These are phyloP conservation scores for Grammomys surdaster DNA, from an alignment of 2,113 vertebrate species.

Conservation along the genomic window DNA sequence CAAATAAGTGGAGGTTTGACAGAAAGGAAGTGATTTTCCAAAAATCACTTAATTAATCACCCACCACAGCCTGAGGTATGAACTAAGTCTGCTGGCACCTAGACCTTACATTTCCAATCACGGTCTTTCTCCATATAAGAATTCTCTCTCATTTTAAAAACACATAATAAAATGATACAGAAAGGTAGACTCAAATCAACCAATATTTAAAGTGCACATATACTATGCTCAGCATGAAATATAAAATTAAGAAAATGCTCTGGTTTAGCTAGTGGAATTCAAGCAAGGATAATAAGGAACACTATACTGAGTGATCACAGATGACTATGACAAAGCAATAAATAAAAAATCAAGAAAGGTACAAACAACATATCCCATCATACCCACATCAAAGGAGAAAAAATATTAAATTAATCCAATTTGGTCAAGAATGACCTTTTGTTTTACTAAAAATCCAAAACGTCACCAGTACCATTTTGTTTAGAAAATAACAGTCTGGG, in stretches of 20 bases:
- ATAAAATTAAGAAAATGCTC: neutral
- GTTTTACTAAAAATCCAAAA: conserved; percentile 20
- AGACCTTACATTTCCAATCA: neutral
- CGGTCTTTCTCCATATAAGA: neutral
- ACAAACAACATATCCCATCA: conserved; percentile 30
- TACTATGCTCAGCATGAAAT: neutral
- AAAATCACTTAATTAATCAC: conserved; percentile 32
- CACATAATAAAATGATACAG: conserved; percentile 23
- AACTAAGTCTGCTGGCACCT: neutral
- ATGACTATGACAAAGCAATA: conserved; percentile 30
- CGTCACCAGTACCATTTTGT: conserved; percentile 7
- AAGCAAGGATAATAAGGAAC: neutral
- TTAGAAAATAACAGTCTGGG: neutral
- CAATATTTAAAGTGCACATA: neutral
- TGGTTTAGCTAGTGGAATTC: neutral
- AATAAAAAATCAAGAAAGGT: conserved; percentile 50
- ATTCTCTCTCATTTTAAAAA: conserved; percentile 39
- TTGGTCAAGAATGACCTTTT: conserved; percentile 33
- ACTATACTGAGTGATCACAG: neutral
- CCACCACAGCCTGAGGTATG: neutral
- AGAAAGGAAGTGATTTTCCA: conserved; percentile 7
- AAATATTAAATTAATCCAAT: conserved; percentile 2
- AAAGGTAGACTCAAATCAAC: conserved; percentile 39
- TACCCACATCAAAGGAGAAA: neutral
- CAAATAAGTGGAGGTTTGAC: conserved; percentile 10